Evolutionary conservation across 2,113 vertebrate species (phyloP).

Genomic region (Hirundichthys speculiger): DNA sequence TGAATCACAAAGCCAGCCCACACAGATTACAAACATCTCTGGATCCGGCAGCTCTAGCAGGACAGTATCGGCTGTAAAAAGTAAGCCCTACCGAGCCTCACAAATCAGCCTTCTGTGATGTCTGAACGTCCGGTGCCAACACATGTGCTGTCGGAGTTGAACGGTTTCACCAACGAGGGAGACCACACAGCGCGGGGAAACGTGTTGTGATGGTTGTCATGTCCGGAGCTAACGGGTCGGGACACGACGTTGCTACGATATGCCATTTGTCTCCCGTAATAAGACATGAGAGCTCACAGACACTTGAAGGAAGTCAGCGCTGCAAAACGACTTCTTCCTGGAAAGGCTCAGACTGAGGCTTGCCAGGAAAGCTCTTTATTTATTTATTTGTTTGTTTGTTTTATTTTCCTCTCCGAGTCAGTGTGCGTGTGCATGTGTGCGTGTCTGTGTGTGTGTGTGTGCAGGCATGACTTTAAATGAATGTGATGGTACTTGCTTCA

Average conservation of each 20-base stretch:
- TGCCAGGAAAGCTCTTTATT: constrained; percentile 67
- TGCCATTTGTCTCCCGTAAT: constrained; percentile 75
- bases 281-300: constrained; percentile 71
- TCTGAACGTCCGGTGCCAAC: neutral
- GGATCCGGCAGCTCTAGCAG: too few relatives aligned
- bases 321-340: constrained; percentile 66
- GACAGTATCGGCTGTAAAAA: too few relatives aligned
- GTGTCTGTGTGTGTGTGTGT: neutral
- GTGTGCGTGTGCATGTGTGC: constrained; percentile 10
- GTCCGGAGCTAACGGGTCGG: constrained; percentile 59
- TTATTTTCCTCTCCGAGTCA: constrained; percentile 1
- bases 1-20: too few relatives aligned
- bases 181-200: constrained; percentile 10
- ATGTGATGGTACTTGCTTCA: constrained; percentile 12
- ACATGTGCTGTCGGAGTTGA: neutral
- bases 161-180: constrained; percentile 13
- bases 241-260: constrained; percentile 28
- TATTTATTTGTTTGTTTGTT: constrained; percentile 1
- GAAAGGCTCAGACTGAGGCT: constrained; percentile 58
- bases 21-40: too few relatives aligned
- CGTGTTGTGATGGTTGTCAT: constrained; percentile 32
- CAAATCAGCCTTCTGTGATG: too few relatives aligned
- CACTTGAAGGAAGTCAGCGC: constrained; percentile 66
- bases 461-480: constrained; percentile 8
- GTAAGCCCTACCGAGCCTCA: too few relatives aligned